phyloP scores from a whole-genome alignment of 2,113 vertebrate species.

The Mirounga angustirostris region DNA sequence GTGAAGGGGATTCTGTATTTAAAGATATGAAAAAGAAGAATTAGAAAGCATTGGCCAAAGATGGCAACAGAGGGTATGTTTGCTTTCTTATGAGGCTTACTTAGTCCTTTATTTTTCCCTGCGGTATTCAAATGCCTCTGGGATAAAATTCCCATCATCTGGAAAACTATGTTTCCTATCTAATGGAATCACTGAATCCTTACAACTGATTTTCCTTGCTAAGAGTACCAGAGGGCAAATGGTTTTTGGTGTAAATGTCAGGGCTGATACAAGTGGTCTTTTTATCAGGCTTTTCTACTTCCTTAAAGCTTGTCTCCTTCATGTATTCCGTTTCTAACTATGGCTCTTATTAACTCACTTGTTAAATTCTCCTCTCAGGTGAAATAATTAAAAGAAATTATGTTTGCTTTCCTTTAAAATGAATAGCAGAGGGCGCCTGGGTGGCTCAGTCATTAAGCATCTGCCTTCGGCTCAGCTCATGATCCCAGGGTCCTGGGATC shows the following conservation, averaged over 20 bases:
- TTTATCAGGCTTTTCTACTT: slow-evolving; percentile 37
- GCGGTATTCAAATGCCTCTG: slow-evolving; percentile 1
- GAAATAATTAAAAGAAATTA: slow-evolving; percentile 47
- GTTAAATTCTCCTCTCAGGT: slow-evolving; percentile 14
- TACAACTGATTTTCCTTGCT: background rate
- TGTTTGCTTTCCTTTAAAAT: slow-evolving; percentile 39
- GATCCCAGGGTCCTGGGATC: too few relatives aligned
- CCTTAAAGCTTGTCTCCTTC: background rate
- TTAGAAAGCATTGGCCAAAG: slow-evolving; percentile 81
- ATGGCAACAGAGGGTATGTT: slow-evolving; percentile 27
- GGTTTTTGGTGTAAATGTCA: background rate
- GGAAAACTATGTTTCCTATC: background rate
- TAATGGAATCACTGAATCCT: background rate
- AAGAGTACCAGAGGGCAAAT: background rate
- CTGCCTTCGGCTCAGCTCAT: too few relatives aligned
- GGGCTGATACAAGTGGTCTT: background rate
- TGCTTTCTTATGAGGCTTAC: slow-evolving; percentile 43
- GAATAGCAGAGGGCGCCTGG: background rate
- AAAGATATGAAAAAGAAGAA: slow-evolving; percentile 83
- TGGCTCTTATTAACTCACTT: background rate
- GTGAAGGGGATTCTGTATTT: slow-evolving; percentile 95
- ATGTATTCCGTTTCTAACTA: slow-evolving; percentile 1
- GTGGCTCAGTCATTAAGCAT: too few relatives aligned
- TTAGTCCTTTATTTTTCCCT: slow-evolving; percentile 32
- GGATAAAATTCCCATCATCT: slow-evolving; percentile 27